Evolutionary conservation across 2,113 vertebrate genomes (phyloP).

Genomic region (Lampris incognitus): DNA sequence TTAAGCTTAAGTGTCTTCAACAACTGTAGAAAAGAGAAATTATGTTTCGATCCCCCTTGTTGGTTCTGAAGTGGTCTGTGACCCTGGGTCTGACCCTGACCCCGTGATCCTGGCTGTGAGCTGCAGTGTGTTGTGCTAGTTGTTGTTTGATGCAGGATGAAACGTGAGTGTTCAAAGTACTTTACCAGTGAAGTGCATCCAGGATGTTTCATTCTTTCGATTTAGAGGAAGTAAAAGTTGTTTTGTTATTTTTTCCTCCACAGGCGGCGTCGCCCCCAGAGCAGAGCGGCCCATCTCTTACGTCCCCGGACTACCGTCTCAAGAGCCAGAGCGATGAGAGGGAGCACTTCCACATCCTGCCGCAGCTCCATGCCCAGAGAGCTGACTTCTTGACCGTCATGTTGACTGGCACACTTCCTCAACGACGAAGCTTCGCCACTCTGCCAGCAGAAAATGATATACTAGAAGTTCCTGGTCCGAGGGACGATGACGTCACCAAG

Average conservation of each 20-base stretch:
- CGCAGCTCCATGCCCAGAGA: slow-evolving; percentile 87
- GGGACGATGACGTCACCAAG: slow-evolving; percentile 82
- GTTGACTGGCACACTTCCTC: slow-evolving; percentile 82
- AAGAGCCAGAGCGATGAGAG: slow-evolving; percentile 87
- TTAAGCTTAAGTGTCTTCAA: too few species aligned
- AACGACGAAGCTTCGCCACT: slow-evolving; percentile 67
- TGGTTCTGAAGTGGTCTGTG: too few species aligned
- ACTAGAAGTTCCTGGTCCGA: slow-evolving; percentile 66
- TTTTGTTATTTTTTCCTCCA: slow-evolving; percentile 43
- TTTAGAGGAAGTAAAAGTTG: background rate
- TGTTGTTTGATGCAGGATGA: too few species aligned
- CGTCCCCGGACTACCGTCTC: slow-evolving; percentile 89
- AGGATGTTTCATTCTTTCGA: background rate
- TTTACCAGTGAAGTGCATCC: background rate
- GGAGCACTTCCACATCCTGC: slow-evolving; percentile 85
- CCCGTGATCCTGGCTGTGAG: too few species aligned
- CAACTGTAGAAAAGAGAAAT: too few species aligned
- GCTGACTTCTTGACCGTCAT: slow-evolving; percentile 92
- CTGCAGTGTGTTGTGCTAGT: too few species aligned
- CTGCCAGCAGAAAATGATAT: slow-evolving; percentile 29
- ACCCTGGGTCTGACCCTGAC: too few species aligned
- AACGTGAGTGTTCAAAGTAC: too few species aligned
- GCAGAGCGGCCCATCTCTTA: slow-evolving; percentile 81
- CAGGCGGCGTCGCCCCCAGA: slow-evolving; percentile 85
- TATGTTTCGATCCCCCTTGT: too few species aligned